Evolutionary conservation across 2,888 invertebrate genomes (phyloP).

Genomic region (Ornithoptera priamus): DNA sequence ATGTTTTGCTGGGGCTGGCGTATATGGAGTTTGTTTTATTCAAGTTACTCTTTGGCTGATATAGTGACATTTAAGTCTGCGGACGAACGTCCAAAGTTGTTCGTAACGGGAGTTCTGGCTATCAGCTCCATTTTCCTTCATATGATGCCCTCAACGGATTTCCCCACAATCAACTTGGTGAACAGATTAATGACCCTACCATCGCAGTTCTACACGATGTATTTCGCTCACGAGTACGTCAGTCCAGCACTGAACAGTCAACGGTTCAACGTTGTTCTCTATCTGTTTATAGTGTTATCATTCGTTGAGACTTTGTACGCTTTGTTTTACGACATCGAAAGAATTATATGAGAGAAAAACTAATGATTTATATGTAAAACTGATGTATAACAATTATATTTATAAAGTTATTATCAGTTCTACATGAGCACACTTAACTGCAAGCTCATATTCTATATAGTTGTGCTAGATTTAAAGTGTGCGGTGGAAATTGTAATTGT

Average conservation of each 20-base stretch:
- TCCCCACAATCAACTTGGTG: conserved; percentile 44
- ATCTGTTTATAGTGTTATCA: conserved; percentile 41
- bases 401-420: too few relatives aligned
- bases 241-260: conserved; percentile 41
- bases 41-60: conserved; percentile 45
- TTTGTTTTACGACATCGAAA: conserved; percentile 45
- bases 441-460: too few relatives aligned
- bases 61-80: conserved; percentile 37
- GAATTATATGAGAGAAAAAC: conserved; percentile 32
- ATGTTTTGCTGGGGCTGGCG: conserved; percentile 47
- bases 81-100: conserved; percentile 34
- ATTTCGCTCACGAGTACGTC: conserved; percentile 45
- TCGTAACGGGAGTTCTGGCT: conserved; percentile 39
- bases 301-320: conserved; percentile 46
- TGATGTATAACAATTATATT: too few relatives aligned
- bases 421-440: too few relatives aligned
- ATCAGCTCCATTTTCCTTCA: conserved; percentile 36
- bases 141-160: conserved; percentile 35
- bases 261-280: conserved; percentile 40
- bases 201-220: conserved; percentile 45
- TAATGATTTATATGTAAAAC: too few relatives aligned
- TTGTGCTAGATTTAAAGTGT: too few relatives aligned
- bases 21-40: conserved; percentile 41
- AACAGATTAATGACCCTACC: conserved; percentile 48
- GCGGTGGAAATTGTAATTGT: too few relatives aligned